Evolutionary conservation across 2,113 vertebrate species (phyloP), one percentile per base, ranked within the genome.

Genomic region (Ctenodactylus gundi): DNA sequence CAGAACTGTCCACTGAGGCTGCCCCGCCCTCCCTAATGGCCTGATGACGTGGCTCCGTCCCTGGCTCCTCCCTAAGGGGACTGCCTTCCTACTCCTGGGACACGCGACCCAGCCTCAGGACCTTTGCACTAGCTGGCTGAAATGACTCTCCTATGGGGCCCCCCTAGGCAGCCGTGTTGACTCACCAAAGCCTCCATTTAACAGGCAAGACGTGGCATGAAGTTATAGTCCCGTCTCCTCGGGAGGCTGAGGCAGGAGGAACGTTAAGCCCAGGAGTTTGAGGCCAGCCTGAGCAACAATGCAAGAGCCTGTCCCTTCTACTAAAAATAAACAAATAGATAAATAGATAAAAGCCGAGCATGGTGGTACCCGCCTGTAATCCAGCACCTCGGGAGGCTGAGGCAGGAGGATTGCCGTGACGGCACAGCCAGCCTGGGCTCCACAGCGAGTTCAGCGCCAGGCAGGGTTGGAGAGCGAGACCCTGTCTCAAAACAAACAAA

Each of bases 141-240:
- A 49, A 29, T 4, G 8, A 0, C 41, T n/a, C 15, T 0, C 34
- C 21, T 8, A n/a, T 21, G 27, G 4, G 18, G 10, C 20, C 1
- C 20, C 5, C 0, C 0, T 2, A 14, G 44, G 25, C 5, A 18
- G 15, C 46, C 36, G 55, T 20, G 4, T 6, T 6, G 14, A 7
- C 25, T 6, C 46, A 2, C 8, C 2, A 23, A 29, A 39, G 41
- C 64, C 44, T 53, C 49, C 0, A 9, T 29, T 41, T 67, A 20
- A 8, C 2, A 2, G 41, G 58, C 41, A 31, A 4, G 29, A 13
- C 58, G 17, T 3, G 25, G 86, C 3, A 14, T 15, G 9, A 31
- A n/a, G 1, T 57, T 36, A 34, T n/a, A 57, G 44, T 49, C 41
- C 51, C 31, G 15, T 51, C 15, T 51, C 31, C 46, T 70, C 21